These are phyloP conservation scores for Morelia viridis DNA, from an alignment of 2,797 vertebrate genomes.

Conservation along the genomic window DNA sequence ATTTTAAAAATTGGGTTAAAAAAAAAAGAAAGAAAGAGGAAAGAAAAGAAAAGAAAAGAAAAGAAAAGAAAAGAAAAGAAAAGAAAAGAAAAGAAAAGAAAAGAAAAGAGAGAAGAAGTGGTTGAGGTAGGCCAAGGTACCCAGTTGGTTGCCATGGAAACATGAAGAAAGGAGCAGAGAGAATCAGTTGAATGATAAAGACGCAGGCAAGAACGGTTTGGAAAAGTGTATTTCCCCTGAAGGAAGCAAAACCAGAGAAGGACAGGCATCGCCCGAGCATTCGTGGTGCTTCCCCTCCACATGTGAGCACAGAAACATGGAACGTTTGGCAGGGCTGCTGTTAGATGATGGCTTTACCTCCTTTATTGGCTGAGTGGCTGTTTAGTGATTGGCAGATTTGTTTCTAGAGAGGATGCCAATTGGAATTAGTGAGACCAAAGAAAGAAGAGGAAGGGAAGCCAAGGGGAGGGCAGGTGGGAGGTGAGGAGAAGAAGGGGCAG, in stretches of 20 bases:
- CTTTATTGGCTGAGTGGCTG: conserved; percentile 40
- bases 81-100: not conserved
- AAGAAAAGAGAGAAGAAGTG: conserved; percentile 56
- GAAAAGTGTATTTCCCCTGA: conserved; percentile 62
- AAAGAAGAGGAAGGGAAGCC: conserved; percentile 61
- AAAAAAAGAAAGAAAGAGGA: not conserved
- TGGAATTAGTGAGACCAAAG: conserved; percentile 47
- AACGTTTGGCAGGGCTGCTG: conserved; percentile 19
- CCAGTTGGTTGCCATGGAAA: conserved; percentile 78
- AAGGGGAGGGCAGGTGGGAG: conserved; percentile 52
- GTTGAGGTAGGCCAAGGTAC: conserved; percentile 69
- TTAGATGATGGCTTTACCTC: conserved; percentile 25
- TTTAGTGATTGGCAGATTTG: conserved; percentile 37
- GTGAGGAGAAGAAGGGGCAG: conserved; percentile 54
- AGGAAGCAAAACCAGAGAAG: conserved; percentile 65
- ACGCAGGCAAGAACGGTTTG: conserved; percentile 21
- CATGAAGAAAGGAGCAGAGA: conserved; percentile 75
- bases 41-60: not conserved
- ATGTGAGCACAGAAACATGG: conserved; percentile 32
- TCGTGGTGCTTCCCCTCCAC: conserved; percentile 37
- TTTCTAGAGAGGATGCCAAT: conserved; percentile 45
- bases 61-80: not conserved
- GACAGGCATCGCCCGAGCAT: conserved; percentile 28
- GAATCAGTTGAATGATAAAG: conserved; percentile 54
- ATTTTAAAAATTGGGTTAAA: conserved; percentile 7